Conservation (phyloP, 1,140 invertebrate species). For the Aradophagus sp. region DNA sequence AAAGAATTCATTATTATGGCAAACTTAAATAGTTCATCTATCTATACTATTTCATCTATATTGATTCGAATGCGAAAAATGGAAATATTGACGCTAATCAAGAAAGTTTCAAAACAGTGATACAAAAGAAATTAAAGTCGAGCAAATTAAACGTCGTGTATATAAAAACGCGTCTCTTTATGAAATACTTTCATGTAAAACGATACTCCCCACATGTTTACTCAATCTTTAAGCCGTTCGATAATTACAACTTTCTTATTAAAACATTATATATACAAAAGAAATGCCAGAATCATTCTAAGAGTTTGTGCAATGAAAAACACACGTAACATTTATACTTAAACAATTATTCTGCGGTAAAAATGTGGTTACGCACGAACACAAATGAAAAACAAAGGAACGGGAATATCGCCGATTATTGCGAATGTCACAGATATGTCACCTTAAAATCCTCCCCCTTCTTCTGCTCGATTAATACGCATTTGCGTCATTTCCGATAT, state of each 20-base stretch:
- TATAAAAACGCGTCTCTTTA: slow-evolving; percentile 3
- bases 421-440: slow-evolving; percentile 50
- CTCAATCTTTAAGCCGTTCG: slow-evolving; percentile 31
- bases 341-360: slow-evolving; percentile 36
- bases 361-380: slow-evolving; percentile 22
- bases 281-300: slow-evolving; percentile 38
- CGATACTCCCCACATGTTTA: slow-evolving; percentile 37
- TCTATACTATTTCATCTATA: no score
- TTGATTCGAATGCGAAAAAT: slow-evolving; percentile 38
- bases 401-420: slow-evolving; percentile 45
- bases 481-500: no score
- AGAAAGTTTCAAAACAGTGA: slow-evolving; percentile 1
- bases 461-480: not conserved
- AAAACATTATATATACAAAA: slow-evolving; percentile 52
- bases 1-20: no score
- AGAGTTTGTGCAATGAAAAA: slow-evolving; percentile 55
- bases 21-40: no score
- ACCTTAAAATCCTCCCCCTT: slow-evolving; percentile 9
- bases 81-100: no score
- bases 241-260: slow-evolving; percentile 30
- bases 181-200: slow-evolving; percentile 15
- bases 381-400: slow-evolving; percentile 17
- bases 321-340: slow-evolving; percentile 30
- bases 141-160: not conserved
- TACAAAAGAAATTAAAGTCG: not conserved